Evolutionary conservation across 2,113 vertebrate genomes (phyloP).

Genomic region (Crotalus horridus): DNA sequence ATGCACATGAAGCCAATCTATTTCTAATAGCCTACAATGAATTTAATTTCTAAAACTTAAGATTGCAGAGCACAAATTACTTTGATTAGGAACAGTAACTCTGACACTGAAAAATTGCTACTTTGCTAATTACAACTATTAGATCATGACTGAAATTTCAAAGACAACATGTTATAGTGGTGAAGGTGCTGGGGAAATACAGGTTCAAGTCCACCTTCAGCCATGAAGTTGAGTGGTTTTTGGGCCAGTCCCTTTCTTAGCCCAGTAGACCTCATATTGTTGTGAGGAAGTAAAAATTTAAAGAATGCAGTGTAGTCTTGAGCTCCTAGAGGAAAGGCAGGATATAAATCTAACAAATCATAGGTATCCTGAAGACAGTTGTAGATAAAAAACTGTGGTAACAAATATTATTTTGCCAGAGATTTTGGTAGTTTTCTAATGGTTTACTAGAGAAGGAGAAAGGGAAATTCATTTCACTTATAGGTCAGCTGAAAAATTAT

Average conservation of each 20-base stretch:
- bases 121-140: neutral
- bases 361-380: neutral
- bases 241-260: neutral
- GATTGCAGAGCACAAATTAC: neutral
- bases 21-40: neutral
- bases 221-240: neutral
- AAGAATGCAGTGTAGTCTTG: neutral
- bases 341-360: neutral
- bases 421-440: neutral
- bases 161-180: neutral
- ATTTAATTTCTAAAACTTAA: neutral
- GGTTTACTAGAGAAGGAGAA: neutral
- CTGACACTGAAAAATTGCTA: neutral
- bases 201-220: neutral
- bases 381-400: neutral
- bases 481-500: constrained; percentile 29
- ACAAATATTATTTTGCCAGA: neutral
- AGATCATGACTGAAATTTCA: neutral
- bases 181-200: neutral
- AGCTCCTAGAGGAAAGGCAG: neutral
- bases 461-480: neutral
- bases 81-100: neutral
- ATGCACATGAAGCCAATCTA: neutral
- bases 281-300: neutral
- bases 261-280: neutral